These are phyloP conservation scores for Nysson spinosus DNA, from an alignment of 2,888 invertebrate species.

Conservation along the genomic window DNA sequence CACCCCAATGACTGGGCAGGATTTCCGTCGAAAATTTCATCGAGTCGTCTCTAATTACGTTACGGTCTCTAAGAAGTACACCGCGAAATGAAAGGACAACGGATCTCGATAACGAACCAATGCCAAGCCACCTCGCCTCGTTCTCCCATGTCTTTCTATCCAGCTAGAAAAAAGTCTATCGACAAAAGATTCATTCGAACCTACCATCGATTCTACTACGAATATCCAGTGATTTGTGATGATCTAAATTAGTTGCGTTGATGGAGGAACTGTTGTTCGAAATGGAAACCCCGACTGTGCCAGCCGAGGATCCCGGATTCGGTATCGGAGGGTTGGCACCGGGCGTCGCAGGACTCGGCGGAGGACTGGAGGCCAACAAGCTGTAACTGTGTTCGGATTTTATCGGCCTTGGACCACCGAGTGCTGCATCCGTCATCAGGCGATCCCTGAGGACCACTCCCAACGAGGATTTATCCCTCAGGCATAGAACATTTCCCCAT, in stretches of 20 bases:
- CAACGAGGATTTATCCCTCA: conserved; percentile 71
- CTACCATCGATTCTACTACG: conserved; percentile 69
- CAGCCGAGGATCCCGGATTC: conserved; percentile 55
- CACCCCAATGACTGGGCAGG: no score
- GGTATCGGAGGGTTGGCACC: conserved; percentile 63
- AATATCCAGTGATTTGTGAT: conserved; percentile 61
- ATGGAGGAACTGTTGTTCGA: conserved; percentile 43
- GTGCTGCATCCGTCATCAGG: conserved; percentile 92
- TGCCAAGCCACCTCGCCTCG: no score
- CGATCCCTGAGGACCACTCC: conserved; percentile 92
- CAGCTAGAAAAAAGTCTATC: no score
- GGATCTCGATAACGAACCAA: no score
- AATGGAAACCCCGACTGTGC: conserved; percentile 51
- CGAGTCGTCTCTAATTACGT: no score
- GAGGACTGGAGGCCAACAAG: conserved; percentile 74
- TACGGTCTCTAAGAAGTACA: no score
- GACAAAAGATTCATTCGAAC: not conserved
- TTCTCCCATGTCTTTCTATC: no score
- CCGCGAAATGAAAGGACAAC: no score
- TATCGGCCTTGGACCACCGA: conserved; percentile 87
- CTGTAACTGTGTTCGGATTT: conserved; percentile 97
- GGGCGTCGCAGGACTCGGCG: conserved; percentile 67
- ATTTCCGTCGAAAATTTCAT: no score
- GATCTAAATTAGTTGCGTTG: conserved; percentile 50
- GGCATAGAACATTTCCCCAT: conserved; percentile 82